A percentile compares a stretch with the other conserved stretches of the same genome.
These are phyloP conservation scores for Ormyrus thymus DNA, from an alignment of 2,888 invertebrate species.

Conservation along the genomic window DNA sequence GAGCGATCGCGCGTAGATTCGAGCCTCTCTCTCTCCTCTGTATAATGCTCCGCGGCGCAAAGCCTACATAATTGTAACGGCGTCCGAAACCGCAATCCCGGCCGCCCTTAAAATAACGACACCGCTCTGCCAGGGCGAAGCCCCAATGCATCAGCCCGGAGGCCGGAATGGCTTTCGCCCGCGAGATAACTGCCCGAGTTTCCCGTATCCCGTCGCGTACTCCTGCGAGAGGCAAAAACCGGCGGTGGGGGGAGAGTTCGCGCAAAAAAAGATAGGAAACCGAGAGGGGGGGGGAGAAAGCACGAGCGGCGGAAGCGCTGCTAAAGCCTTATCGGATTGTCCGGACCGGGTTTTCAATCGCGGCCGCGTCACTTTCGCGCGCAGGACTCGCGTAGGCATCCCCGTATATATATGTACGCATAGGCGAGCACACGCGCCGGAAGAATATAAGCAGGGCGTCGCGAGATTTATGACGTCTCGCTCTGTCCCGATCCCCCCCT, in stretches of 20 bases:
- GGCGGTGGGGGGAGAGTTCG: neutral
- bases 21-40: no score
- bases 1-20: no score
- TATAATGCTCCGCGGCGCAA: no score
- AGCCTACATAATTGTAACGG: slow-evolving; percentile 6
- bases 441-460: slow-evolving; percentile 34
- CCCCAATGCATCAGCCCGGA: no score
- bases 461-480: slow-evolving; percentile 44
- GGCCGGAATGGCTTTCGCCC: no score
- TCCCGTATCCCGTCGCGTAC: no score
- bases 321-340: neutral
- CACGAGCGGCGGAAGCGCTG: no score
- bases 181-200: no score
- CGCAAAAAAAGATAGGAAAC: neutral
- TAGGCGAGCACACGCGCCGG: neutral
- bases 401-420: neutral
- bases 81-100: slow-evolving; percentile 1
- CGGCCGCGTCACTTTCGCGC: neutral
- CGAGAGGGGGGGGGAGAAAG: neutral
- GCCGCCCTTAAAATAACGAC: neutral
- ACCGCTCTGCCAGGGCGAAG: no score
- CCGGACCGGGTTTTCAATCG: slow-evolving; percentile 15
- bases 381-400: neutral
- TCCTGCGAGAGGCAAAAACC: no score
- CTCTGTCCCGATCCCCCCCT: slow-evolving; percentile 1